Conservation (phyloP, 2,113 vertebrate genomes). For the Thinocorus orbignyianus region DNA sequence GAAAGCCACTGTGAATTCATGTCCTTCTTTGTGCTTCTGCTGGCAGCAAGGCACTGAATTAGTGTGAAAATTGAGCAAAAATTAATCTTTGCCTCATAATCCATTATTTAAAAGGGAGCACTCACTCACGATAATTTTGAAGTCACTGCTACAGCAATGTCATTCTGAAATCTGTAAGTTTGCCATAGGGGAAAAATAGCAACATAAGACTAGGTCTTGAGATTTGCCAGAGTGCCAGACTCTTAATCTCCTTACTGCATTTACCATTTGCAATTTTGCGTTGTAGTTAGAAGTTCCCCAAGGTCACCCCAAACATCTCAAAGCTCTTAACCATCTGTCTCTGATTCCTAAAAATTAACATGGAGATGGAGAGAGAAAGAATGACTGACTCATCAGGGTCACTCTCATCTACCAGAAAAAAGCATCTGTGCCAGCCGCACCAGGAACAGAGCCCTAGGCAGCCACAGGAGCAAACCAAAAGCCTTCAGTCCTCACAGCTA, state of each 20-base stretch:
- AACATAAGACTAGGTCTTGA: slow-evolving; percentile 37
- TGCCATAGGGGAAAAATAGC: slow-evolving; percentile 42
- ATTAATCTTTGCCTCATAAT: slow-evolving; percentile 58
- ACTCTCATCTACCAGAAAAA: not conserved
- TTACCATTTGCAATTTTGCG: not conserved
- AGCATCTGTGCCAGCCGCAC: not conserved
- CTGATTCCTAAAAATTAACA: not conserved
- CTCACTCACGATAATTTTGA: slow-evolving; percentile 49
- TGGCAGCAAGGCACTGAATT: slow-evolving; percentile 31
- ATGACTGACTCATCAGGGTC: not conserved
- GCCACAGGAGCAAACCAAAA: not conserved
- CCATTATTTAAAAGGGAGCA: slow-evolving; percentile 62
- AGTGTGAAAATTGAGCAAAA: slow-evolving; percentile 50
- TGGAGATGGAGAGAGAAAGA: not conserved
- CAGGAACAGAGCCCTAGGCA: not conserved
- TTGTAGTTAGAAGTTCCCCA: not conserved
- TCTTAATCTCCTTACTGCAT: slow-evolving; percentile 36
- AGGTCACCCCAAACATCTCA: slow-evolving; percentile 31
- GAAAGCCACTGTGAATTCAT: slow-evolving; percentile 24
- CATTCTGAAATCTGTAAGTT: slow-evolving; percentile 59
- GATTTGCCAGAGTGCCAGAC: slow-evolving; percentile 10
- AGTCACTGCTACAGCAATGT: slow-evolving; percentile 52
- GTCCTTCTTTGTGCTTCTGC: slow-evolving; percentile 12
- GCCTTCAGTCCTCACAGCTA: not conserved
- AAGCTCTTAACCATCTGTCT: not conserved